Conservation (phyloP, 2,113 vertebrate genomes). For the Coryphaenoides rupestris region DNA sequence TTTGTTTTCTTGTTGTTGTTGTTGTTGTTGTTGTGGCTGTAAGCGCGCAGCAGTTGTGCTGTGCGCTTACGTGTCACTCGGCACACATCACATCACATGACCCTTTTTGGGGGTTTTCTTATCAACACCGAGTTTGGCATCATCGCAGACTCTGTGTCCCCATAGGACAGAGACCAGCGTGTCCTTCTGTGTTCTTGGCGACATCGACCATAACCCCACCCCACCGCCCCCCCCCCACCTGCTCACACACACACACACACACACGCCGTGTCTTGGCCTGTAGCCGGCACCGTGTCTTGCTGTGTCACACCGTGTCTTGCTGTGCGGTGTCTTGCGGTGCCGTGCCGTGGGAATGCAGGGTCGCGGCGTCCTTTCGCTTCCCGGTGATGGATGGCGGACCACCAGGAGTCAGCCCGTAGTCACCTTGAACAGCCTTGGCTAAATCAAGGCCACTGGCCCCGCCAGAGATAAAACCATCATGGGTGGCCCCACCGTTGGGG, state of each 20-base stretch:
- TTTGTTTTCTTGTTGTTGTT: constrained; percentile 14
- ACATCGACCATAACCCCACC: too few relatives aligned
- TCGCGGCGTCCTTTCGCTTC: constrained; percentile 58
- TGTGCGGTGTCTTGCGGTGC: constrained; percentile 57
- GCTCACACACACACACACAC: too few relatives aligned
- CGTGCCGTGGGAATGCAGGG: constrained; percentile 38
- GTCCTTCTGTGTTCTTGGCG: too few relatives aligned
- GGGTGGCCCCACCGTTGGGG: too few relatives aligned
- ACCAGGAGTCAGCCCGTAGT: constrained; percentile 50
- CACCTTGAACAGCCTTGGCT: constrained; percentile 60
- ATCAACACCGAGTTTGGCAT: too few relatives aligned
- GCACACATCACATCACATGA: too few relatives aligned
- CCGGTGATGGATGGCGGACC: constrained; percentile 67
- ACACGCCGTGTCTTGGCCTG: constrained; percentile 18
- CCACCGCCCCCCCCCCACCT: too few relatives aligned
- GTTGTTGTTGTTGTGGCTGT: too few relatives aligned
- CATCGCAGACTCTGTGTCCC: too few relatives aligned
- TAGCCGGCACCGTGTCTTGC: constrained; percentile 45
- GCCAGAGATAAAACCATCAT: constrained; percentile 43
- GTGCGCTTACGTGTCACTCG: constrained; percentile 34
- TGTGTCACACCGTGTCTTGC: constrained; percentile 46
- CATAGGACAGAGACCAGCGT: not conserved
- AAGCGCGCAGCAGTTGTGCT: too few relatives aligned
- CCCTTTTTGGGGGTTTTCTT: constrained; percentile 22
- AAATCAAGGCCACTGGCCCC: constrained; percentile 50